Base-by-base conservation (phyloP, 53 echinoderm and acorn worm genomes). In the Holothuria leucospilota region DNA sequence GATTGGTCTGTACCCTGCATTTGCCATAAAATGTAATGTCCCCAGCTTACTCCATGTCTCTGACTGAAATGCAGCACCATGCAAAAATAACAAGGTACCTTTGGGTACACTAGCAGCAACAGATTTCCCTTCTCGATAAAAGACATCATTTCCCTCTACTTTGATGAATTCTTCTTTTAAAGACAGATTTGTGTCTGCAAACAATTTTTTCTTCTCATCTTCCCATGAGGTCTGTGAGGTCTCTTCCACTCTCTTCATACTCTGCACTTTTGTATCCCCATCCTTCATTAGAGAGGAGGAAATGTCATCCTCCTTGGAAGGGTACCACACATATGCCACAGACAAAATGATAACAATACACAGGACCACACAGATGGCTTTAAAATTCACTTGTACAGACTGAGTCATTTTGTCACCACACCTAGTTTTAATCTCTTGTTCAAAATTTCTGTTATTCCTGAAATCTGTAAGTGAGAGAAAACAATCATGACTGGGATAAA, bases 21-120 rank as follows among this genome's bases (percentile, higher is more conserved):
- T 89, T 18, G 99, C 99, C 82, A 95, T 90, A 65, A 93, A 91
- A 69, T 94, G 92, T 27, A 99, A 81, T 21, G 99, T 95, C 14
- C 95, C 95, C 29, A 99, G 85, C 0, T 94, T 87, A 13, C 88
- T 62, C 99, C 99, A 99, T 14, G 92, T 94, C 34, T 86, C 18
- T 4, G 99, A 99, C 25, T 77, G 74, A 85, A 99, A 99, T 23
- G 16, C 78, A 89, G 63, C 62, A 29, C 99, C 99, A 85, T 99
- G 99, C 9, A 99, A 87, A 46, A 99, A 89, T 25, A 99, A 67
- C 27, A 99, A 71, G 4, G 53, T 85, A 26, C 99, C 99, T 30
- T 82, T 87, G 15, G 90, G 86, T 5, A 20, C 29, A 13, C 25
- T 27, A 16, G 12, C 42, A 29, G 18, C 63, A 6, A 65, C 38